phyloP scores from a whole-genome alignment of 2,113 vertebrate genomes.

The Dascyllus trimaculatus region DNA sequence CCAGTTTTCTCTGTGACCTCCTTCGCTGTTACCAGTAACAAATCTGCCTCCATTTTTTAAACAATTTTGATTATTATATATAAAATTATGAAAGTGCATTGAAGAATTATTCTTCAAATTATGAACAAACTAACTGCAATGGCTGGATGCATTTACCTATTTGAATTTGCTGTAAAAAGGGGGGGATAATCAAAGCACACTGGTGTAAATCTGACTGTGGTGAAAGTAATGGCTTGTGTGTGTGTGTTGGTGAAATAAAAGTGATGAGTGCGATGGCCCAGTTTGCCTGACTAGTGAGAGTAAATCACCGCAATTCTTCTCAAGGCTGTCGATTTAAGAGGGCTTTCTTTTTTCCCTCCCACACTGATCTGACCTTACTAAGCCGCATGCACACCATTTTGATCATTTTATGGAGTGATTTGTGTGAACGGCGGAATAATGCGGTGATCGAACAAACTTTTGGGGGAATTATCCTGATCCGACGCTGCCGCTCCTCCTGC shows the following conservation, averaged over 20 bases:
- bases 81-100: not conserved
- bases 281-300: slow-evolving; percentile 22
- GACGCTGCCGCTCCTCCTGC: not conserved
- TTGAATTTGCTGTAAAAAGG: not conserved
- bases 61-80: slow-evolving; percentile 37
- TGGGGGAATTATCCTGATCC: not conserved
- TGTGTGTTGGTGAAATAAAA: slow-evolving; percentile 32
- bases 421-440: slow-evolving; percentile 17
- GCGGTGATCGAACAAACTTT: slow-evolving; percentile 2
- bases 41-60: not conserved
- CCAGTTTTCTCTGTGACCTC: slow-evolving; percentile 31
- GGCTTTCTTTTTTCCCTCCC: slow-evolving; percentile 6
- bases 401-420: slow-evolving; percentile 2
- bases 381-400: not conserved
- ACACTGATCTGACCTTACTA: slow-evolving; percentile 16
- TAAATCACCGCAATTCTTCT: slow-evolving; percentile 45
- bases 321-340: slow-evolving; percentile 7
- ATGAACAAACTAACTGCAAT: not conserved
- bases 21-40: not conserved
- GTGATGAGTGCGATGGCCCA: slow-evolving; percentile 26
- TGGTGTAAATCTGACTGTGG: slow-evolving; percentile 2
- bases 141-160: not conserved
- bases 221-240: slow-evolving; percentile 7
- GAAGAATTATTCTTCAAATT: slow-evolving; percentile 12
- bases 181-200: slow-evolving; percentile 13